Percentiles rank a stretch among this genome's conserved stretches.
These are phyloP conservation scores for Harpalus rufipes DNA, from an alignment of 2,888 invertebrate genomes.

Conservation along the genomic window DNA sequence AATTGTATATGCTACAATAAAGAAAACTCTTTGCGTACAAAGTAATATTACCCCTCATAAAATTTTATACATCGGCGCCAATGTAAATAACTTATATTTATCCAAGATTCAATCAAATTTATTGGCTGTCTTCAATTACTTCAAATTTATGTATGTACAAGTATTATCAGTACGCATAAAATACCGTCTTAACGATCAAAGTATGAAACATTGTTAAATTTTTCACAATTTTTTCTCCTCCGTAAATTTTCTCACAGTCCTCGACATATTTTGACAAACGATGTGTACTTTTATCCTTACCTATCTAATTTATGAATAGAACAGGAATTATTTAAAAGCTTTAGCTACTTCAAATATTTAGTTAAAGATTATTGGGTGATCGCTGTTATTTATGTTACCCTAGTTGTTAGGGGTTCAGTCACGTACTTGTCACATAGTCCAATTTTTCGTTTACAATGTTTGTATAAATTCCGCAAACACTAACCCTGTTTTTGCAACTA, in stretches of 20 bases:
- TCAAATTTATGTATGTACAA: neutral
- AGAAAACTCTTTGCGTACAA: neutral
- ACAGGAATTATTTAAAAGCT: conserved; percentile 18
- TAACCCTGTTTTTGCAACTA: neutral
- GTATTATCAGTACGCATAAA: neutral
- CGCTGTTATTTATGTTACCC: conserved; percentile 22
- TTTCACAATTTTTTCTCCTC: conserved; percentile 14
- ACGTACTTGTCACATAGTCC: conserved; percentile 11
- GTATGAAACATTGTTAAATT: neutral
- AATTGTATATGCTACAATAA: neutral
- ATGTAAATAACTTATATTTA: neutral
- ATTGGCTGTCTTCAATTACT: neutral
- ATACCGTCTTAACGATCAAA: neutral
- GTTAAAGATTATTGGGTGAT: conserved; percentile 39
- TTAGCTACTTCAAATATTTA: conserved; percentile 14
- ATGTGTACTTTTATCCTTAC: conserved; percentile 30
- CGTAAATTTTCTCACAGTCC: conserved; percentile 13
- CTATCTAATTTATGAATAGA: conserved; percentile 42
- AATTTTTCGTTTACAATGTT: neutral
- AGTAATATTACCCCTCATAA: neutral
- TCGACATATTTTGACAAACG: conserved; percentile 10
- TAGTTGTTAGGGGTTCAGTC: conserved; percentile 19
- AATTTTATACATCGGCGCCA: neutral
- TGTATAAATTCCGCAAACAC: neutral
- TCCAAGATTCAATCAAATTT: neutral